Conservation (phyloP, 2,113 vertebrate species). For the Erpornis zantholeuca region DNA sequence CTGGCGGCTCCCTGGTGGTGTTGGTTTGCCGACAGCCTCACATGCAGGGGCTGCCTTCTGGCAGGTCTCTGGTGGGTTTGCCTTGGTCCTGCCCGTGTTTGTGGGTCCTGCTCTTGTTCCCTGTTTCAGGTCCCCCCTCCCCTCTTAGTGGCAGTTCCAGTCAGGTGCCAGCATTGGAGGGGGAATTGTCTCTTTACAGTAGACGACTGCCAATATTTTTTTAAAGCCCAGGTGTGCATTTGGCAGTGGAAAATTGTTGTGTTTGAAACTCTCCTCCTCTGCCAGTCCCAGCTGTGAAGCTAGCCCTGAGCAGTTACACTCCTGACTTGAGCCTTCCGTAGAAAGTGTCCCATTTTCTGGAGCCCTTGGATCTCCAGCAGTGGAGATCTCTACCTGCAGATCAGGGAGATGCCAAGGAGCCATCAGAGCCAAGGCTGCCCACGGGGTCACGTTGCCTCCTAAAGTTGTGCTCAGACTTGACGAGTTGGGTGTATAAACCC, state of each 20-base stretch:
- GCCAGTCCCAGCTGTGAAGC: neutral
- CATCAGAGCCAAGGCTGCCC: neutral
- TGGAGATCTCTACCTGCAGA: rapidly evolving
- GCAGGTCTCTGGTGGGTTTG: neutral
- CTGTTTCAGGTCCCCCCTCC: no score
- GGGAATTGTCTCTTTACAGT: neutral
- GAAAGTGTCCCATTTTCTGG: neutral
- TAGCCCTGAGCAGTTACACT: neutral
- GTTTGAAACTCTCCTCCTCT: neutral
- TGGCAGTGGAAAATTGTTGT: neutral
- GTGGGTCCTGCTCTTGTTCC: neutral
- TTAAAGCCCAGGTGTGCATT: neutral
- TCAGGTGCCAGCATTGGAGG: rapidly evolving
- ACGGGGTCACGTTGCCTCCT: rapidly evolving
- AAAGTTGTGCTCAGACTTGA: neutral
- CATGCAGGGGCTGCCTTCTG: neutral
- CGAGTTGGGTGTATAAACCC: neutral
- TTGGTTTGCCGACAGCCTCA: rapidly evolving
- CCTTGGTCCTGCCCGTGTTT: neutral
- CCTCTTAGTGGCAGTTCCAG: neutral
- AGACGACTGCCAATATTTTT: rapidly evolving
- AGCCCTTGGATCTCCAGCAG: neutral
- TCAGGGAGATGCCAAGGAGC: rapidly evolving
- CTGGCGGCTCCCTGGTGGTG: neutral
- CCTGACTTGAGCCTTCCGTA: neutral